phyloP scores from a whole-genome alignment of 2,797 vertebrate species.

The Podarcis lilfordi region DNA sequence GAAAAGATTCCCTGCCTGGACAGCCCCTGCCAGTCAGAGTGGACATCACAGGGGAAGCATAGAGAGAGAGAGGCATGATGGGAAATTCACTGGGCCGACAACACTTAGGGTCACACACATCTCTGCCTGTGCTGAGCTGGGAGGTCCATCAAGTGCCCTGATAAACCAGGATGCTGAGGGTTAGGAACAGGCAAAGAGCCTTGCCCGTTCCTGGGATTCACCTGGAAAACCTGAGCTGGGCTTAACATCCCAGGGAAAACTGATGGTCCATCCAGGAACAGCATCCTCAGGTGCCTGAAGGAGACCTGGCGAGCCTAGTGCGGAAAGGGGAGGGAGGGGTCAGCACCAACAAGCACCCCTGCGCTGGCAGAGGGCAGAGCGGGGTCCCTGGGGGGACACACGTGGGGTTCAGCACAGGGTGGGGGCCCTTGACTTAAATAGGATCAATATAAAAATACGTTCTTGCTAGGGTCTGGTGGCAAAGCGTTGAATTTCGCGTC shows the following conservation, averaged over 20 bases:
- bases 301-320: neutral
- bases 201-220: too few relatives aligned
- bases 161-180: fast-evolving
- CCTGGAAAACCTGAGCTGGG: neutral
- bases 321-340: neutral
- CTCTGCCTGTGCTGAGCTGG: neutral
- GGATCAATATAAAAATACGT: conserved; percentile 61
- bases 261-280: too few relatives aligned
- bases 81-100: neutral
- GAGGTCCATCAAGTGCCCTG: neutral
- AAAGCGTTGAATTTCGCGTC: too few relatives aligned
- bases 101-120: too few relatives aligned
- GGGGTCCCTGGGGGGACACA: neutral
- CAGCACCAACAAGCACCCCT: too few relatives aligned
- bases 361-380: neutral
- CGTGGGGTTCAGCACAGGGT: neutral
- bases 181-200: neutral
- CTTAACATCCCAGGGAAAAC: too few relatives aligned
- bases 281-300: neutral
- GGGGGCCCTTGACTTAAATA: conserved; percentile 13
- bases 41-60: too few relatives aligned
- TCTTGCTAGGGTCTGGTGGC: conserved; percentile 2
- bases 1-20: too few relatives aligned
- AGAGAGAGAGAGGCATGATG: neutral
- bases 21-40: too few relatives aligned